A percentile compares a stretch with the other conserved stretches of the same genome.
Conservation (phyloP, 2,888 invertebrate genomes). For the Terebella lapidaria region DNA sequence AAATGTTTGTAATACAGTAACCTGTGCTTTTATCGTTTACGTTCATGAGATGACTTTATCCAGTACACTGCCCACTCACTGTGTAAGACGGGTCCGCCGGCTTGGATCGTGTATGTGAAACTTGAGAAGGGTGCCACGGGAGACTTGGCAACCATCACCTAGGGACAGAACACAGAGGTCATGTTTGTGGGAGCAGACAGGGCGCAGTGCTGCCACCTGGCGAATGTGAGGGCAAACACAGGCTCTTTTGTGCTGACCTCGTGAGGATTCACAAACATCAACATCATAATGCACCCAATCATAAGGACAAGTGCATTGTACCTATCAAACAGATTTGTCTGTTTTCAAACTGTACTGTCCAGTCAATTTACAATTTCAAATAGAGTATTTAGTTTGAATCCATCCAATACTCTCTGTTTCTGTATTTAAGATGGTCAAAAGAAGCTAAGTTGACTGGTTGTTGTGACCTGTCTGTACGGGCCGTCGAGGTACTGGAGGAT, state of each 20-base stretch:
- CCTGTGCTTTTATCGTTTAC: no score
- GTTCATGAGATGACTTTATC: no score
- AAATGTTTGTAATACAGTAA: no score
- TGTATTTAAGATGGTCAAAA: no score
- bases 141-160: constrained; percentile 40
- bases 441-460: background rate
- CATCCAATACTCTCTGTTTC: no score
- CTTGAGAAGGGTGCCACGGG: constrained; percentile 36
- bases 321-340: no score
- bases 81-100: constrained; percentile 29
- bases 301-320: no score
- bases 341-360: no score
- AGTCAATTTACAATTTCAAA: no score
- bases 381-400: no score
- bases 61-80: no score
- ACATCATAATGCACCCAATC: no score
- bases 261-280: background rate
- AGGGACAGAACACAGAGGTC: background rate
- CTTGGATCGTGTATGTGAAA: constrained; percentile 32
- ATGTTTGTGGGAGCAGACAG: background rate
- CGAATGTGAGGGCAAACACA: background rate
- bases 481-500: constrained; percentile 35
- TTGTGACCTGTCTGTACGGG: constrained; percentile 29
- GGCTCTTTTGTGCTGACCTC: background rate
- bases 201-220: background rate